phyloP scores from a whole-genome alignment of 2,888 invertebrate genomes.

The Lepidochrysops patricia region DNA sequence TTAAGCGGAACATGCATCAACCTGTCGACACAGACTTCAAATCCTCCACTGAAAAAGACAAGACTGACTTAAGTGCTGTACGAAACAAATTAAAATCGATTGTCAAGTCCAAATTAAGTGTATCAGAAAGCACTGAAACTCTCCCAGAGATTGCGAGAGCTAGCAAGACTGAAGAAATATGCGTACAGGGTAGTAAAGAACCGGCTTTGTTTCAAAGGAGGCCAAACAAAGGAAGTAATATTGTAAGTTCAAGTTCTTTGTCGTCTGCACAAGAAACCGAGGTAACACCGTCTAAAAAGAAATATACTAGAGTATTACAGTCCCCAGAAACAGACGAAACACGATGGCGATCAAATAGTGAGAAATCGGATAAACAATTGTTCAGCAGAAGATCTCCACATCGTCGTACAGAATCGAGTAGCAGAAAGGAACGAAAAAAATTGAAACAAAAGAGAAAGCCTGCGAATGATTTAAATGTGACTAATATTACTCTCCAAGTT shows the following conservation, averaged over 20 bases:
- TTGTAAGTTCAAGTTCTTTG: conserved; percentile 22
- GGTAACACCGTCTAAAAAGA: conserved; percentile 32
- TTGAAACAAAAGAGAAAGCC: conserved; percentile 31
- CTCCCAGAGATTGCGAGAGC: conserved; percentile 55
- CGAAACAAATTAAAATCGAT: conserved; percentile 53
- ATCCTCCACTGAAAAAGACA: conserved; percentile 24
- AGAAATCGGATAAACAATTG: conserved; percentile 35
- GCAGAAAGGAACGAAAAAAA: conserved; percentile 55
- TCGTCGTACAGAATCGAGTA: conserved; percentile 35
- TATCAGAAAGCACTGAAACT: conserved; percentile 35
- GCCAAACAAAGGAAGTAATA: conserved; percentile 36
- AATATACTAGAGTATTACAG: conserved; percentile 54
- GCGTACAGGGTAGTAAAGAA: conserved; percentile 54
- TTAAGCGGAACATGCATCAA: conserved; percentile 45
- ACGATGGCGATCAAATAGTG: conserved; percentile 30
- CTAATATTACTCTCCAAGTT: conserved; percentile 62
- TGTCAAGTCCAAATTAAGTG: conserved; percentile 29
- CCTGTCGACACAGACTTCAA: conserved; percentile 26
- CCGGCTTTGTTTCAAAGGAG: conserved; percentile 61
- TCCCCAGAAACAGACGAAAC: conserved; percentile 45
- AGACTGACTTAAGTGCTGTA: conserved; percentile 40
- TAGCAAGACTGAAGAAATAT: conserved; percentile 43
- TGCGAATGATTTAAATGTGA: conserved; percentile 54
- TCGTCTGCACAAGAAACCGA: conserved; percentile 23
- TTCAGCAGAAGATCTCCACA: conserved; percentile 38